These are phyloP conservation scores for Hirudo medicinalis DNA, from an alignment of 1,140 invertebrate species.

Conservation along the genomic window DNA sequence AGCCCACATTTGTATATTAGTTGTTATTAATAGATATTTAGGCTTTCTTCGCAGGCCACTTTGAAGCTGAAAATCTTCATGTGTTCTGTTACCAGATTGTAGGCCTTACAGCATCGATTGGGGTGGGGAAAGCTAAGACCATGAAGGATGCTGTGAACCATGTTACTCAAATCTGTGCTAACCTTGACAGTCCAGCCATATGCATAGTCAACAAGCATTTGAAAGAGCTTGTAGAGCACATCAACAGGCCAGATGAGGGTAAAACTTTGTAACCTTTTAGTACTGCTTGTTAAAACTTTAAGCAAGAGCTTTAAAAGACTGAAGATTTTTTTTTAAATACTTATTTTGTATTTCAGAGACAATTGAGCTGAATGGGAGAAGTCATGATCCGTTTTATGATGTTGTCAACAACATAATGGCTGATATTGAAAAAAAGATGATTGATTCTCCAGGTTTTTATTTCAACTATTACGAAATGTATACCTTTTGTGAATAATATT, in stretches of 20 bases:
- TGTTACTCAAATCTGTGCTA: constrained; percentile 32
- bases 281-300: background rate
- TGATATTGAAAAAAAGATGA: constrained; percentile 20
- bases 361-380: constrained; percentile 1
- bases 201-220: constrained; percentile 27
- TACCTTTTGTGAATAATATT: no score
- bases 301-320: background rate
- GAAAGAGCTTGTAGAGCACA: constrained; percentile 27
- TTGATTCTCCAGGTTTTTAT: background rate
- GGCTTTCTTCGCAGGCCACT: no score
- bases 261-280: background rate
- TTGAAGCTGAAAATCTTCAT: no score
- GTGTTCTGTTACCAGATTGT: constrained; percentile 28
- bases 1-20: no score
- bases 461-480: no score
- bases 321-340: background rate
- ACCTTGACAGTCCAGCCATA: constrained; percentile 31
- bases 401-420: constrained; percentile 24
- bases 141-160: constrained; percentile 27
- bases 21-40: no score
- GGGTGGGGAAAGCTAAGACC: constrained; percentile 33
- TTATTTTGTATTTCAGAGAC: constrained; percentile 14
- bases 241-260: constrained; percentile 30
- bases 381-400: constrained; percentile 20
- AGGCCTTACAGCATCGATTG: constrained; percentile 39